Evolutionary conservation across 35 echinoderm and acorn worm species (phyloP), one percentile per base, ranked within the genome.

Genomic region (Apostichopus californicus): DNA sequence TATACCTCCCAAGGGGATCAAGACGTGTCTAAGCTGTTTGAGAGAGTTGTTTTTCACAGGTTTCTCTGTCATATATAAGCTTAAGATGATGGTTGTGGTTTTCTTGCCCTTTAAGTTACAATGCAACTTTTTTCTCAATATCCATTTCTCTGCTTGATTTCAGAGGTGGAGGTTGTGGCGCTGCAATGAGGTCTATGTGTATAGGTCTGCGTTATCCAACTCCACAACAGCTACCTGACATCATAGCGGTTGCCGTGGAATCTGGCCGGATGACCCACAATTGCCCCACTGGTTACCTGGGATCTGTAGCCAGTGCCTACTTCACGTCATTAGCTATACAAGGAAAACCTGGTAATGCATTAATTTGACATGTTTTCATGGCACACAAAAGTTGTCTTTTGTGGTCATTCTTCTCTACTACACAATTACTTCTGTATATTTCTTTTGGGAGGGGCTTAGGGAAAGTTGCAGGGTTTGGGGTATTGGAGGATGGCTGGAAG

Each of bases 101-200:
- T 25, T 25, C 24, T 25, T 25, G 0, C 34, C 34, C 26, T 46
- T 46, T 46, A 46, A 46, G 34, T 46, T 46, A 46, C 34, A 46
- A 46, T 46, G 34, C 34, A 46, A 46, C 34, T 46, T 46, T 46
- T 46, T 3, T 2, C 34, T 66, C 63, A 15, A 18, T 57, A 24
- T 79, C 46, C 1, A 5, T 88, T 8, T 22, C 68, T 81, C 86
- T 8, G 25, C 65, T 20, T 28, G 93, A 7, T 55, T 78, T 21
- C 90, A 98, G 97, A 75, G 97, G 93, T 25, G 97, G 94, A 46
- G 97, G 97, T 1, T 98, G 97, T 92, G 97, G 97, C 8, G 95
- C 86, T 55, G 97, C 97, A 7, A 98, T 98, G 97, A 80, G 97
- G 77, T 60, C 97, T 55, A 98, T 98, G 97, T 98, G 97, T 63